phyloP scores from a whole-genome alignment of 1,140 invertebrate genomes.

The Olivierus martensii region DNA sequence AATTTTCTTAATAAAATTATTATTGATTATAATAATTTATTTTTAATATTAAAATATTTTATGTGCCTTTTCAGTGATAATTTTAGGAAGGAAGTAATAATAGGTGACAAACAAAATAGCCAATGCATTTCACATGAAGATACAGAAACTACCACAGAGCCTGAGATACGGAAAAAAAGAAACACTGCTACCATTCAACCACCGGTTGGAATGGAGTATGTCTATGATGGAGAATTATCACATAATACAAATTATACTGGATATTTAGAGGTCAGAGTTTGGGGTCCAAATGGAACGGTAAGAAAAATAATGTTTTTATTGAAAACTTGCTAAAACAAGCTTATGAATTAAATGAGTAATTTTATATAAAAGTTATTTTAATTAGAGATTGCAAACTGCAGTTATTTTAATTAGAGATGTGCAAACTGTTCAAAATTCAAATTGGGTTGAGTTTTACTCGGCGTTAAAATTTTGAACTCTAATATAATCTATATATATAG shows the following conservation, averaged over 20 bases:
- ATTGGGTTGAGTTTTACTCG: too few relatives aligned
- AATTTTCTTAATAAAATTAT: too few relatives aligned
- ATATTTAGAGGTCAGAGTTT: constrained; percentile 20
- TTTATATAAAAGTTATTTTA: too few relatives aligned
- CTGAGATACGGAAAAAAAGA: not conserved
- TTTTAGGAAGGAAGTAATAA: constrained; percentile 16
- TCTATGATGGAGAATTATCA: constrained; percentile 19
- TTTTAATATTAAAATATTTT: constrained; percentile 5
- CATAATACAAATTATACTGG: constrained; percentile 23
- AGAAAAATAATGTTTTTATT: not conserved
- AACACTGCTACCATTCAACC: not conserved
- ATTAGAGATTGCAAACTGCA: too few relatives aligned
- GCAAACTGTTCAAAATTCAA: too few relatives aligned
- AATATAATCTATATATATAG: too few relatives aligned
- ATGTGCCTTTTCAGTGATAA: constrained; percentile 12
- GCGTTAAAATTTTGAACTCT: too few relatives aligned
- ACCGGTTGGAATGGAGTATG: constrained; percentile 20
- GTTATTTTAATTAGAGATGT: too few relatives aligned
- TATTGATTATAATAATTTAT: too few relatives aligned
- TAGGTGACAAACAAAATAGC: constrained; percentile 16
- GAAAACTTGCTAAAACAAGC: too few relatives aligned
- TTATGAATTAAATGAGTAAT: too few relatives aligned
- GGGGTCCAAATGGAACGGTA: constrained; percentile 19
- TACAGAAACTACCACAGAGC: not conserved
- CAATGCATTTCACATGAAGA: constrained; percentile 4